A percentile compares a stretch with the other conserved stretches of the same genome.
Evolutionary conservation across 2,113 vertebrate species (phyloP).

Genomic region (Tragelaphus strepsiceros): DNA sequence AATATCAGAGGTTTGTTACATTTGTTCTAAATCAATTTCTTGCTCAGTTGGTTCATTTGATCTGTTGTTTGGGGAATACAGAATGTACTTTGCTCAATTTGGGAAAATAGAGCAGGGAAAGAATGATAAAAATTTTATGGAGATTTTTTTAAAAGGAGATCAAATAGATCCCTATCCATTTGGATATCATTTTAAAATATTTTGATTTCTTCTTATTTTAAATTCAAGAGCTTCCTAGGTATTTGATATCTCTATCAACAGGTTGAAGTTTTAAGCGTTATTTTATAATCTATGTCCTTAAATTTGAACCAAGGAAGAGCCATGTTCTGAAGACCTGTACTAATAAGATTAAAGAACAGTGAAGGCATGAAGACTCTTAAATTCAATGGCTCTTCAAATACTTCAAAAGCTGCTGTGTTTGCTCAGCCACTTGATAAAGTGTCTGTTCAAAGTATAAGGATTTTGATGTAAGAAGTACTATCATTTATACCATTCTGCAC

Average conservation of each 20-base stretch:
- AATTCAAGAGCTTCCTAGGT: conserved; percentile 62
- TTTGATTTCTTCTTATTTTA: conserved; percentile 48
- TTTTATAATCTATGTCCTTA: conserved; percentile 57
- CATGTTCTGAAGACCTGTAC: conserved; percentile 58
- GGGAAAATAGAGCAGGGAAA: not conserved
- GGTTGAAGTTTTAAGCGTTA: conserved; percentile 56
- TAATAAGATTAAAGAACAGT: conserved; percentile 70
- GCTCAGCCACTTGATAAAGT: conserved; percentile 70
- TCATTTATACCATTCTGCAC: conserved; percentile 66
- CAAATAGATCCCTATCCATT: conserved; percentile 19
- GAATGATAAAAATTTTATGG: not conserved
- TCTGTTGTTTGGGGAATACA: not conserved
- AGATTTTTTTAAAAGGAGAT: not conserved
- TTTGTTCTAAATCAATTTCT: not conserved
- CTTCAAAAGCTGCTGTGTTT: conserved; percentile 69
- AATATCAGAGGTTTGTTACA: not conserved
- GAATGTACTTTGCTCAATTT: not conserved
- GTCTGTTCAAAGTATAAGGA: conserved; percentile 57
- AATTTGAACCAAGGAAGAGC: conserved; percentile 48
- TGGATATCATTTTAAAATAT: conserved; percentile 43
- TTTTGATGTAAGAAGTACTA: conserved; percentile 60
- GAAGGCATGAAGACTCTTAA: conserved; percentile 61
- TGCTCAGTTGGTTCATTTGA: not conserved
- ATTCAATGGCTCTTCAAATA: conserved; percentile 71
- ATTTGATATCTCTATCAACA: conserved; percentile 62